phyloP scores from a whole-genome alignment of 2,888 invertebrate genomes.

The Andrena bucephala region DNA sequence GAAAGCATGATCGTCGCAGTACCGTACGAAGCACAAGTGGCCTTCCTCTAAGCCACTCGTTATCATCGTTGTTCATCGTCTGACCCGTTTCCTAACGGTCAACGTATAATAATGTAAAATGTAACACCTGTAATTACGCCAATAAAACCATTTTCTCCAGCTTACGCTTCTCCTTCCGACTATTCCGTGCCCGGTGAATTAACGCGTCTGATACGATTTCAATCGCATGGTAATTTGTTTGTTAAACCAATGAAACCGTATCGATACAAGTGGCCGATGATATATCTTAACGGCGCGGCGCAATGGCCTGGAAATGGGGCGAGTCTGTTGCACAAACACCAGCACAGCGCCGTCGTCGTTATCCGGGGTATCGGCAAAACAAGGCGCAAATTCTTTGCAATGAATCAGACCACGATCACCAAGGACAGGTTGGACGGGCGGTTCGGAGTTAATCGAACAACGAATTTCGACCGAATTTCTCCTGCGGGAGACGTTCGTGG shows the following conservation, averaged over 20 bases:
- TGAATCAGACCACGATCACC: conserved; percentile 41
- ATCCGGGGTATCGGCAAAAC: not conserved
- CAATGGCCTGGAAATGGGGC: not conserved
- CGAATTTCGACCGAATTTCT: conserved; percentile 45
- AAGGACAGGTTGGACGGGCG: conserved; percentile 37
- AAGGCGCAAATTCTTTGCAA: conserved; percentile 24
- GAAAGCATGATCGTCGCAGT: conserved; percentile 35
- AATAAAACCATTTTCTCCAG: conserved; percentile 1
- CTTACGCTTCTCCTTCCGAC: too few relatives aligned
- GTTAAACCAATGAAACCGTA: not conserved
- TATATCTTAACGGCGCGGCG: conserved; percentile 6
- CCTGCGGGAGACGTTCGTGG: conserved; percentile 11
- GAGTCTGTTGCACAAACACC: conserved; percentile 5
- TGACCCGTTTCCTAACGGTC: conserved; percentile 9
- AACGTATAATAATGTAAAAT: not conserved
- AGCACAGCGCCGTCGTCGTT: too few relatives aligned
- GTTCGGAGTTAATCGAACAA: not conserved
- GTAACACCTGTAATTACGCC: not conserved
- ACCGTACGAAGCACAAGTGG: conserved; percentile 22
- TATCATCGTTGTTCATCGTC: conserved; percentile 27
- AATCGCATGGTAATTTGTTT: not conserved
- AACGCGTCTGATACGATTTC: too few relatives aligned
- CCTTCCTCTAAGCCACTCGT: conserved; percentile 25
- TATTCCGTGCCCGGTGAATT: too few relatives aligned
- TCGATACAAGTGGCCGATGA: not conserved